Evolutionary conservation across 2,797 vertebrate species (phyloP).

Genomic region (Amblyraja radiata): DNA sequence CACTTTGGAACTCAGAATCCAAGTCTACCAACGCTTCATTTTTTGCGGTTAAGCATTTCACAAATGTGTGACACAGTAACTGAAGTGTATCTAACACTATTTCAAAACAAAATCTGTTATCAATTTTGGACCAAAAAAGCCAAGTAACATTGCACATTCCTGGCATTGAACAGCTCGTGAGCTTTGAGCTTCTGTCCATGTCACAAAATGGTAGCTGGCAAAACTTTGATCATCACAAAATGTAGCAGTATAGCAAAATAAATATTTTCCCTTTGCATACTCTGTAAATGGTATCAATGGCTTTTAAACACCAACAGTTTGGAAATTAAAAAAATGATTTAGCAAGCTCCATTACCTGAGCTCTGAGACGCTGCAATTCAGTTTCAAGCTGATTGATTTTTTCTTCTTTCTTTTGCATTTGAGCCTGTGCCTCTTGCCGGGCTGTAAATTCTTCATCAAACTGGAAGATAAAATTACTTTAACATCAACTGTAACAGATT

Average conservation of each 20-base stretch:
- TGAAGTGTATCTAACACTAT: constrained; percentile 51
- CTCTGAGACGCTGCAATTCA: constrained; percentile 77
- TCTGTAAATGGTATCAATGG: not conserved
- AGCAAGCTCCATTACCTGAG: constrained; percentile 65
- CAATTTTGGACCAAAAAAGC: constrained; percentile 43
- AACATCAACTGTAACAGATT: not conserved
- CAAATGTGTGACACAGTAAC: constrained; percentile 51
- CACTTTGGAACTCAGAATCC: constrained; percentile 48
- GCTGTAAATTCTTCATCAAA: constrained; percentile 84
- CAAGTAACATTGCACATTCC: constrained; percentile 47
- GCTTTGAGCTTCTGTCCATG: too few species aligned
- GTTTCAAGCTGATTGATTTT: constrained; percentile 76
- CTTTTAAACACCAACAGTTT: constrained; percentile 40
- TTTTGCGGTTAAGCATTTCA: constrained; percentile 68
- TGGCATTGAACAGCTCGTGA: not conserved
- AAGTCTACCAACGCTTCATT: constrained; percentile 55
- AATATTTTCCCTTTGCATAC: not conserved
- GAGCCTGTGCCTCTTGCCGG: constrained; percentile 82
- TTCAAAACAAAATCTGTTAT: constrained; percentile 42
- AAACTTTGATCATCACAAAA: not conserved
- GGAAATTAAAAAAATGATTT: constrained; percentile 43
- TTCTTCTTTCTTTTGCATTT: constrained; percentile 77
- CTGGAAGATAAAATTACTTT: constrained; percentile 50
- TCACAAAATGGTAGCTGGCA: not conserved
- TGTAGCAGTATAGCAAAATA: not conserved